Conservation (phyloP, 2,797 vertebrate species). For the Ctenopoma multispine region DNA sequence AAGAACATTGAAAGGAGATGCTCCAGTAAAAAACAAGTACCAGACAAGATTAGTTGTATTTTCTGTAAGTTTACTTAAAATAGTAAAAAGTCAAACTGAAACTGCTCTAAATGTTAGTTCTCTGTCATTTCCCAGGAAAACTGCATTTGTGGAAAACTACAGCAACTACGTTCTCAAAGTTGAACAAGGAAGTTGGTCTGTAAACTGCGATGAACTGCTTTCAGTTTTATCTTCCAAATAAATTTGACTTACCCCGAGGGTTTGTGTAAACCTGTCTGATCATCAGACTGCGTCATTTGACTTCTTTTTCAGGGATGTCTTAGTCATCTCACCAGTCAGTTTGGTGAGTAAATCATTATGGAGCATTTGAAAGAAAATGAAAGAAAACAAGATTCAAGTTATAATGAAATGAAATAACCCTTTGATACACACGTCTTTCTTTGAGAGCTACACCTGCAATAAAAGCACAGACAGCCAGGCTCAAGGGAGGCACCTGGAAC, state of each 20-base stretch:
- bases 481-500: conserved; percentile 39
- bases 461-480: neutral
- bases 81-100: neutral
- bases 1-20: no score
- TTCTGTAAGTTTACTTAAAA: neutral
- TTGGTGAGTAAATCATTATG: neutral
- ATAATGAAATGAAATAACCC: neutral
- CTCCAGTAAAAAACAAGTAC: no score
- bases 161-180: neutral
- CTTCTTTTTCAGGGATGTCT: neutral
- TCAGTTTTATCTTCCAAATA: conserved; percentile 2
- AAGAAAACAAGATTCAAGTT: neutral
- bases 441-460: conserved; percentile 25
- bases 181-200: neutral
- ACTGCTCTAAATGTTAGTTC: neutral
- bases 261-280: conserved; percentile 14
- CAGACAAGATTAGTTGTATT: neutral
- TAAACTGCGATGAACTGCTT: neutral
- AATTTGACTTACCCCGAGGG: neutral
- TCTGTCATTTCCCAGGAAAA: neutral
- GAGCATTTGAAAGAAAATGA: no score
- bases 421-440: neutral
- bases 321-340: neutral
- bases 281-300: neutral
- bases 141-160: neutral